Conservation (phyloP, 2,888 invertebrate species). For the Drosophila kanekoi region DNA sequence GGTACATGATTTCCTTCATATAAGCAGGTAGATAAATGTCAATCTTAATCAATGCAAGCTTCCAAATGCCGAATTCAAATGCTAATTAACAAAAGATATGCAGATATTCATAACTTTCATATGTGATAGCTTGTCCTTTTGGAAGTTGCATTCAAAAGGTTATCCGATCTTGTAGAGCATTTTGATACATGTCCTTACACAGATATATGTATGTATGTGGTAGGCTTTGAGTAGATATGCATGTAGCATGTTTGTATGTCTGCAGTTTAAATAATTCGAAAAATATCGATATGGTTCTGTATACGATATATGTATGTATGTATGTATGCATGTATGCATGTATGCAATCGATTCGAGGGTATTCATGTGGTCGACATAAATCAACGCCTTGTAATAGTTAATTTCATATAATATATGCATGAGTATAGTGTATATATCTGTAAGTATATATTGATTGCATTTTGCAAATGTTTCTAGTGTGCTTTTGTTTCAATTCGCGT, state of each 20-base stretch:
- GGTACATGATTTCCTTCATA: constrained; percentile 53
- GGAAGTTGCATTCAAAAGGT: constrained; percentile 26
- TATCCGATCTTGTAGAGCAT: constrained; percentile 2
- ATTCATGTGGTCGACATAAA: constrained; percentile 13
- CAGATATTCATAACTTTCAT: no score
- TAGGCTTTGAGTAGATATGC: constrained; percentile 17
- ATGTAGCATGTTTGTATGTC: constrained; percentile 11
- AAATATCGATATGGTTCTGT: constrained; percentile 54
- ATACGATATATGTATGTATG: constrained; percentile 17
- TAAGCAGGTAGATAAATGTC: not conserved
- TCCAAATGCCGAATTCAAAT: no score
- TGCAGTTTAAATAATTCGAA: constrained; percentile 55
- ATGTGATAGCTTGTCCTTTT: not conserved
- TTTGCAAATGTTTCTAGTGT: constrained; percentile 19
- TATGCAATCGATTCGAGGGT: constrained; percentile 8
- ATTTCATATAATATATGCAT: constrained; percentile 14
- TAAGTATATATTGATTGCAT: constrained; percentile 27
- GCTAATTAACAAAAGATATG: no score
- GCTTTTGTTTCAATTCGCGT: constrained; percentile 5
- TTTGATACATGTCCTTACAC: constrained; percentile 1
- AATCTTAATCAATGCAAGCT: no score
- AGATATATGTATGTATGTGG: not conserved
- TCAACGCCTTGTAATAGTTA: constrained; percentile 11
- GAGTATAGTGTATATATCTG: constrained; percentile 31
- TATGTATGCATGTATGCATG: not conserved